Evolutionary conservation across 1,140 invertebrate genomes (phyloP).

Genomic region (Nasonia vitripennis): DNA sequence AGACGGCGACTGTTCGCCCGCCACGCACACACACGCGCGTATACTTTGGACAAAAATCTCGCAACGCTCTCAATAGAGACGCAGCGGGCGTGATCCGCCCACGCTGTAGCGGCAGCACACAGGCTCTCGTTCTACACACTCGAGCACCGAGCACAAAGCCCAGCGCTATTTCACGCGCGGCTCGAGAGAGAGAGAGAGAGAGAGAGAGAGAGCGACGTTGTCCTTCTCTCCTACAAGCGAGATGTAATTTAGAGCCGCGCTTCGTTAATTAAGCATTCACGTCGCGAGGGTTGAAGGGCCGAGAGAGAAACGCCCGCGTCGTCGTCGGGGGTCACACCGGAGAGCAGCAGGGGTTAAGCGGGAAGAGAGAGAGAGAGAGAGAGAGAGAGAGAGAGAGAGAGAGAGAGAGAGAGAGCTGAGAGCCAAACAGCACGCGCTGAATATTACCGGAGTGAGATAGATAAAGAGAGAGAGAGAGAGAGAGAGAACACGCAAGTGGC

Average conservation of each 20-base stretch:
- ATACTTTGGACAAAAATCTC: neutral
- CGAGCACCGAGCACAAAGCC: neutral
- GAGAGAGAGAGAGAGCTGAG: neutral
- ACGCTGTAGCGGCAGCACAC: neutral
- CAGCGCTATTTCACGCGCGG: neutral
- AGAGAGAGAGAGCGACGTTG: neutral
- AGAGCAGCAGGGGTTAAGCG: neutral
- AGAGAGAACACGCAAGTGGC: neutral
- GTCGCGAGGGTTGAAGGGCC: constrained; percentile 32
- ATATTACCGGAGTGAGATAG: neutral
- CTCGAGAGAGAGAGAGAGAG: neutral
- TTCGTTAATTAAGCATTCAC: constrained; percentile 44
- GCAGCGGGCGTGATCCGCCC: neutral
- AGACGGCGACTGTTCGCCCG: neutral
- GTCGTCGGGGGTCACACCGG: neutral
- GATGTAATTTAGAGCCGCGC: constrained; percentile 28
- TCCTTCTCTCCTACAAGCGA: neutral
- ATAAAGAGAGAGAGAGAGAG: constrained; percentile 16
- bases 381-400: neutral
- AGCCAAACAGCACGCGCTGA: neutral
- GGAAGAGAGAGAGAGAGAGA: neutral
- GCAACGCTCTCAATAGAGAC: neutral
- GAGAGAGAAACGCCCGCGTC: constrained; percentile 7
- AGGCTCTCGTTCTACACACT: neutral
- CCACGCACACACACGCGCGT: no score